Evolutionary conservation across 2,888 invertebrate species (phyloP), one percentile per base, ranked within the genome.

Genomic region (Agonopterix alstromeriana): DNA sequence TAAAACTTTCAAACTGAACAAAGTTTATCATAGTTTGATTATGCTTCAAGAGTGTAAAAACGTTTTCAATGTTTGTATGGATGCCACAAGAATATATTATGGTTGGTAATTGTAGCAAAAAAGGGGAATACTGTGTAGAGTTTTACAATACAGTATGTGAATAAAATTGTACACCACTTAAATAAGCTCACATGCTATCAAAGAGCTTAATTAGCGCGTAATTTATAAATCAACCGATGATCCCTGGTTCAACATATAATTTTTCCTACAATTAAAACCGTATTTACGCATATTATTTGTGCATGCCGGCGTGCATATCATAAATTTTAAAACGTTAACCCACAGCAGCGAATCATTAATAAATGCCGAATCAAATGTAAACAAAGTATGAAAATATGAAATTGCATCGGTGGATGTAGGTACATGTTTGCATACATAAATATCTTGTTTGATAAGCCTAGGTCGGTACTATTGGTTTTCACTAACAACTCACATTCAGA

Each of bases 251-350:
- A 9, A 38, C 38, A 38, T n/a, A 9, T 38, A 38, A 38, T 46
- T 50, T 51, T 53, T 56, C 50, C 55, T 54, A 53, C 54, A 53
- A 62, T 61, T 54, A 64, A 67, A 65, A 55, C 56, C 51, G 56
- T 65, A 68, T 69, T 67, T 66, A 55, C 60, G 51, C 43, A 48
- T 47, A 62, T 61, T 46, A 65, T 64, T 67, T 55, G 55, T 43
- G 60, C 51, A 59, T 57, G 64, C 63, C 49, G 49, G 53, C 53
- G 55, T 57, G 73, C 74, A 77, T 72, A 72, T 70, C 70, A 72
- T 76, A 74, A 59, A 77, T 76, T 71, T 75, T 69, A 66, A 75
- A 73, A 67, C 67, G 62, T 27, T 61, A 64, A 63, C 65, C 66
- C 48, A 40, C 48, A 42, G 48, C 48, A 47, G 27, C 49, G 53